A percentile compares a stretch with the other conserved stretches of the same genome.
phyloP scores from a whole-genome alignment of 2,113 vertebrate genomes.

The Muscicapa adusta region DNA sequence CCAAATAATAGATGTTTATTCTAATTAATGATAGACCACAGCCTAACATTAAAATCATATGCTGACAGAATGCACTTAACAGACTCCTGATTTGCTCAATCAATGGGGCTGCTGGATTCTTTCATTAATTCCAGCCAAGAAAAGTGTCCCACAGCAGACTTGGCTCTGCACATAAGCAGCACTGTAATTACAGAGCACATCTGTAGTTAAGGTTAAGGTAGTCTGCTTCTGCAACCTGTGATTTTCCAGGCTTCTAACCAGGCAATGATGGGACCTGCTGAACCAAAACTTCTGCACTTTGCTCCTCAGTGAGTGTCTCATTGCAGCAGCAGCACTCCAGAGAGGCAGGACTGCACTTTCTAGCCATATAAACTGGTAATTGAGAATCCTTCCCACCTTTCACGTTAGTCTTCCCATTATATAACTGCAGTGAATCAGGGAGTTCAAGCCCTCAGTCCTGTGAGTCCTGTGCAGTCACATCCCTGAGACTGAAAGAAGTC shows the following conservation, averaged over 20 bases:
- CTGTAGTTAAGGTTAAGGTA: not conserved
- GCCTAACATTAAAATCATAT: constrained; percentile 26
- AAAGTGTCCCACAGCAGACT: not conserved
- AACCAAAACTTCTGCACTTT: not conserved
- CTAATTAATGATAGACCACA: constrained; percentile 26
- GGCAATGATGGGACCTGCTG: not conserved
- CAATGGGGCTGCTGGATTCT: not conserved
- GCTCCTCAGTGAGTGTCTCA: not conserved
- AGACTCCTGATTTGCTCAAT: not conserved
- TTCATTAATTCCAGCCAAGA: not conserved
- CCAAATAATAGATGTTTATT: constrained; percentile 15
- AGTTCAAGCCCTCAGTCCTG: not conserved
- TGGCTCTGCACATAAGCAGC: not conserved
- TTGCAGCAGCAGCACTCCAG: not conserved
- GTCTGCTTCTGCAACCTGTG: not conserved
- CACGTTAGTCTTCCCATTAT: not conserved
- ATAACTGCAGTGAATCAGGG: not conserved
- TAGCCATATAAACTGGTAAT: not conserved
- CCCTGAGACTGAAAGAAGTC: not conserved
- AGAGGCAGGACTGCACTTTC: not conserved
- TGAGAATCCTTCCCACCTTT: not conserved
- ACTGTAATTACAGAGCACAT: not conserved
- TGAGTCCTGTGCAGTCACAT: not conserved
- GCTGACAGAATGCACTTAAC: constrained; percentile 12
- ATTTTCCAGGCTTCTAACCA: not conserved